These are phyloP conservation scores for Cheilosia impressa DNA, from an alignment of 2,888 invertebrate genomes.

Conservation along the genomic window DNA sequence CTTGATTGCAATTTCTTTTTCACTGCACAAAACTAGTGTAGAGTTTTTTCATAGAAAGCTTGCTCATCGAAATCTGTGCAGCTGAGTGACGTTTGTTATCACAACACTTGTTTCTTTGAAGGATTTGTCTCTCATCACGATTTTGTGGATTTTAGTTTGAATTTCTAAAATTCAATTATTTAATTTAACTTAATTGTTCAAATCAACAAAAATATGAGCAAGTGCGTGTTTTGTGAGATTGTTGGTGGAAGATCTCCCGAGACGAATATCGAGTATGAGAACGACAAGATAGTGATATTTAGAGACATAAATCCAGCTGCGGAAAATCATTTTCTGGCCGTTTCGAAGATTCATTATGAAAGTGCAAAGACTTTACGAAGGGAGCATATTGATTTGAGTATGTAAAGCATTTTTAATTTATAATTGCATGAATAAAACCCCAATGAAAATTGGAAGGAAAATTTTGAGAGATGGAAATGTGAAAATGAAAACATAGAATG, in stretches of 20 bases:
- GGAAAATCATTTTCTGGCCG: constrained; percentile 90
- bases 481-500: constrained; percentile 16
- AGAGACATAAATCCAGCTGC: constrained; percentile 93
- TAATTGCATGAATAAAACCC: background rate
- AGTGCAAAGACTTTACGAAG: constrained; percentile 88
- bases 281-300: constrained; percentile 91
- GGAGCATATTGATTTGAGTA: constrained; percentile 89
- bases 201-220: constrained; percentile 46
- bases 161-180: background rate
- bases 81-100: constrained; percentile 63
- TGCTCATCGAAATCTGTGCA: constrained; percentile 36
- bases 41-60: constrained; percentile 14
- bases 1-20: constrained; percentile 19
- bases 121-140: background rate
- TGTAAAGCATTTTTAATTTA: constrained; percentile 78
- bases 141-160: background rate
- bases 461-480: constrained; percentile 35
- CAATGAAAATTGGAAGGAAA: background rate
- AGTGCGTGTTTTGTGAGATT: constrained; percentile 91
- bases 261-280: constrained; percentile 88
- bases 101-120: constrained; percentile 36
- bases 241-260: constrained; percentile 85
- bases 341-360: constrained; percentile 90
- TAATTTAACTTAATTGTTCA: background rate
- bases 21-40: background rate